These are phyloP conservation scores for Leptinotarsa tumamoca DNA, from an alignment of 2,888 invertebrate species.

Conservation along the genomic window DNA sequence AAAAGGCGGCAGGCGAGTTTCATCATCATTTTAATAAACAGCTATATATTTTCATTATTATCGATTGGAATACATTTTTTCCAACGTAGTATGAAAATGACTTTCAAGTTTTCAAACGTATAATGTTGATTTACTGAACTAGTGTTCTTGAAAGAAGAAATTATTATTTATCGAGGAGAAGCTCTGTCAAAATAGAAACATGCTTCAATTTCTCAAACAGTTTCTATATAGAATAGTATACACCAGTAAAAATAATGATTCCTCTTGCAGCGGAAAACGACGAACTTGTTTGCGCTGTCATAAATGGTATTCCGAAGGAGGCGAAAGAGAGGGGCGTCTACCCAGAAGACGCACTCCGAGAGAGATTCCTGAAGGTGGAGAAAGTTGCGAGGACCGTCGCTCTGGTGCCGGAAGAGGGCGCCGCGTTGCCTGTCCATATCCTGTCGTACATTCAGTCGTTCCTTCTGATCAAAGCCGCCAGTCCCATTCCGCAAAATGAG, in stretches of 20 bases:
- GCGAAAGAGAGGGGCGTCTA: slow-evolving; percentile 86
- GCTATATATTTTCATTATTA: slow-evolving; percentile 9
- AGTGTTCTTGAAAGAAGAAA: no score
- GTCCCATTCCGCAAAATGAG: slow-evolving; percentile 80
- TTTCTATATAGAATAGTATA: background rate
- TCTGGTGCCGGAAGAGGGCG: slow-evolving; percentile 89
- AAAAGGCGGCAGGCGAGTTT: slow-evolving; percentile 78
- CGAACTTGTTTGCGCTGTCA: slow-evolving; percentile 81
- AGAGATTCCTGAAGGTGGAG: slow-evolving; percentile 86
- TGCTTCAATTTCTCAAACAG: no score
- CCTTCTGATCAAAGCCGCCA: slow-evolving; percentile 77
- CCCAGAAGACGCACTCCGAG: slow-evolving; percentile 87
- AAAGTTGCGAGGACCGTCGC: slow-evolving; percentile 86
- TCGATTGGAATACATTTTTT: no score
- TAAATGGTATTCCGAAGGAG: slow-evolving; percentile 82
- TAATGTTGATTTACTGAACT: no score
- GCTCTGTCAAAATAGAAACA: no score
- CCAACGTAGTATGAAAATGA: no score
- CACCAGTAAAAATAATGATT: background rate
- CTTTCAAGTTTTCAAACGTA: no score
- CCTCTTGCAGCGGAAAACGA: slow-evolving; percentile 75
- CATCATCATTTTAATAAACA: no score
- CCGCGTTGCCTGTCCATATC: slow-evolving; percentile 83
- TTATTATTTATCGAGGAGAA: no score
- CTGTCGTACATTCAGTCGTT: slow-evolving; percentile 92